Evolutionary conservation across 2,888 invertebrate species (phyloP).

Genomic region (Latheticus oryzae): DNA sequence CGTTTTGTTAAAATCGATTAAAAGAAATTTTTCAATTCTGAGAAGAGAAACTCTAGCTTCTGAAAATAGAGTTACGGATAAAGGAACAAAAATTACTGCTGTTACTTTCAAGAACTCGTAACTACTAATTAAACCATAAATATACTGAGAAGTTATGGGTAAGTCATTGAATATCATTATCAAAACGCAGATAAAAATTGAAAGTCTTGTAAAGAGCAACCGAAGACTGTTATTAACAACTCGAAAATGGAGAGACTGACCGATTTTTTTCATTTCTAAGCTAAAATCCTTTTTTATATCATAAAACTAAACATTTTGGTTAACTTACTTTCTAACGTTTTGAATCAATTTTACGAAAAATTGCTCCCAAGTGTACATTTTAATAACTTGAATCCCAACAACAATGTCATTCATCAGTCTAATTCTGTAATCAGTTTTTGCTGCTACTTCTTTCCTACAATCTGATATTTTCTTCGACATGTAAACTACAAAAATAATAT

Average conservation of each 20-base stretch:
- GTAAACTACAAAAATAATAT: slow-evolving; percentile 1
- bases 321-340: slow-evolving; percentile 52
- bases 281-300: slow-evolving; percentile 62
- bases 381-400: slow-evolving; percentile 14
- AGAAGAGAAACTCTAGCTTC: not conserved
- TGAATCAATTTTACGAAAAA: slow-evolving; percentile 71
- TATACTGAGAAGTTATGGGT: not conserved
- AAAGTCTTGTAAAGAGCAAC: slow-evolving; percentile 86
- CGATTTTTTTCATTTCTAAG: slow-evolving; percentile 76
- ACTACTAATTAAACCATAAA: not conserved
- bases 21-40: not conserved
- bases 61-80: not conserved
- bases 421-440: slow-evolving; percentile 72
- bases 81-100: not conserved
- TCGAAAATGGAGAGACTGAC: slow-evolving; percentile 77
- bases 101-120: slow-evolving; percentile 1
- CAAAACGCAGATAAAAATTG: slow-evolving; percentile 87
- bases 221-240: slow-evolving; percentile 83
- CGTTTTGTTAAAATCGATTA: not conserved
- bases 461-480: no score
- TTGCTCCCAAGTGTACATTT: slow-evolving; percentile 68
- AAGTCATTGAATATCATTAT: no score
- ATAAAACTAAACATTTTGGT: slow-evolving; percentile 5
- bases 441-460: slow-evolving; percentile 62
- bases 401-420: slow-evolving; percentile 69